A percentile compares a stretch with the other conserved stretches of the same genome.
Conservation (phyloP, 1,140 invertebrate species). For the Brachionus asplanchnoidis region DNA sequence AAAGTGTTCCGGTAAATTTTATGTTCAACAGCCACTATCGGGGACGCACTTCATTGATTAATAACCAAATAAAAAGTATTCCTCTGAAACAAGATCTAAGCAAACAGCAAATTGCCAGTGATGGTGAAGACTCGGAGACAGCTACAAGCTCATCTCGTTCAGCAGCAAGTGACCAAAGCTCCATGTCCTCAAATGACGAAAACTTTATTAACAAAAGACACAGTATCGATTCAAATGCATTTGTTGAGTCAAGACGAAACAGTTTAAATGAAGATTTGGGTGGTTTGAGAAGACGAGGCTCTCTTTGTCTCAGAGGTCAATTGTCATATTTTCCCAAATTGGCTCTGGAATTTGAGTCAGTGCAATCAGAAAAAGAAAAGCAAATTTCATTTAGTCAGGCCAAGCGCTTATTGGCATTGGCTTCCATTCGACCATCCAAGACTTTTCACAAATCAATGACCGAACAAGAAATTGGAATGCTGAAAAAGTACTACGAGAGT, state of each 20-base stretch:
- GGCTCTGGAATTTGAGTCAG: not conserved
- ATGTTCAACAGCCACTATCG: not conserved
- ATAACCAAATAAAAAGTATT: not conserved
- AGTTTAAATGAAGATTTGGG: not conserved
- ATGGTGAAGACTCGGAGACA: not conserved
- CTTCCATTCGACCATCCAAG: constrained; percentile 32
- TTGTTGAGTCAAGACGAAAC: not conserved
- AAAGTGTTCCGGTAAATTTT: constrained; percentile 10
- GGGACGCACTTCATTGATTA: not conserved
- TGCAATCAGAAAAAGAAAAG: not conserved
- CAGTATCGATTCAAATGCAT: not conserved
- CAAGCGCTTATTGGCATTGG: constrained; percentile 24
- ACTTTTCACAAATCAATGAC: constrained; percentile 41
- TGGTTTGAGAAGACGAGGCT: not conserved
- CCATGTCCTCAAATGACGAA: not conserved
- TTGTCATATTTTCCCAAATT: constrained; percentile 32
- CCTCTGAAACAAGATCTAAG: not conserved
- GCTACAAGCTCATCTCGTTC: not conserved
- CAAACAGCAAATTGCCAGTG: not conserved
- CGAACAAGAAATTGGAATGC: constrained; percentile 16
- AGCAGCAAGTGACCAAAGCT: not conserved
- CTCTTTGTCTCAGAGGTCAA: not conserved
- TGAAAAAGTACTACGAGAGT: constrained; percentile 37
- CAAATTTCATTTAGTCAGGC: not conserved
- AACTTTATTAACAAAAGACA: not conserved